Evolutionary conservation across 2,797 vertebrate genomes (phyloP).

Genomic region (Cuculus canorus): DNA sequence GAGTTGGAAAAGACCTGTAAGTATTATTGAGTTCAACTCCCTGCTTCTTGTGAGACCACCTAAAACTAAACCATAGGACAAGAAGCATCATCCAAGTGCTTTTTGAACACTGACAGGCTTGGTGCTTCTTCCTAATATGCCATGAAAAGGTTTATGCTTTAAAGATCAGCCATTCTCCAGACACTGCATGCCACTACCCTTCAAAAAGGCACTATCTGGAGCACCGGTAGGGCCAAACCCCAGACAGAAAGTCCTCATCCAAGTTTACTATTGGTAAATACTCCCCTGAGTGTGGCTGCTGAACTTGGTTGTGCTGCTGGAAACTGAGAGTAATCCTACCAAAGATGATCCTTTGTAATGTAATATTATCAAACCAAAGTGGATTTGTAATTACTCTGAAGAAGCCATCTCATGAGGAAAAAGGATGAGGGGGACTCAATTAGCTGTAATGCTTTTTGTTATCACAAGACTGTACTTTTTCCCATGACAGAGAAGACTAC

Average conservation of each 20-base stretch:
- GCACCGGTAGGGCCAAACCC: background rate
- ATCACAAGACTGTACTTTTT: background rate
- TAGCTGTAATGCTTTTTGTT: background rate
- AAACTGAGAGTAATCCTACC: background rate
- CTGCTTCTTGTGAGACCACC: background rate
- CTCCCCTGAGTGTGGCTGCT: background rate
- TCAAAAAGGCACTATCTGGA: background rate
- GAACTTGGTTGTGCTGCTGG: background rate
- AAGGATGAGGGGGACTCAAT: background rate
- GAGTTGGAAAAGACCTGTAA: background rate
- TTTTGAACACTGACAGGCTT: background rate
- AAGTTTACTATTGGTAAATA: background rate
- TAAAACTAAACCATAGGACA: background rate
- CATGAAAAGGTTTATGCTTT: background rate
- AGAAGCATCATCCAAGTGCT: background rate
- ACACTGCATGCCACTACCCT: too few species aligned
- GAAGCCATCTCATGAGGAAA: background rate
- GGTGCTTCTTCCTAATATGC: background rate
- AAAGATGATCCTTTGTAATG: background rate
- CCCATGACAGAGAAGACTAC: background rate
- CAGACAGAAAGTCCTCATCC: background rate
- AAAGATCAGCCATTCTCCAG: background rate
- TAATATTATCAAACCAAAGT: background rate
- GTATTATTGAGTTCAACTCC: background rate
- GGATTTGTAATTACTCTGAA: background rate